Evolutionary conservation across 2,797 vertebrate species (phyloP).

Genomic region (Pelobates cultripes): DNA sequence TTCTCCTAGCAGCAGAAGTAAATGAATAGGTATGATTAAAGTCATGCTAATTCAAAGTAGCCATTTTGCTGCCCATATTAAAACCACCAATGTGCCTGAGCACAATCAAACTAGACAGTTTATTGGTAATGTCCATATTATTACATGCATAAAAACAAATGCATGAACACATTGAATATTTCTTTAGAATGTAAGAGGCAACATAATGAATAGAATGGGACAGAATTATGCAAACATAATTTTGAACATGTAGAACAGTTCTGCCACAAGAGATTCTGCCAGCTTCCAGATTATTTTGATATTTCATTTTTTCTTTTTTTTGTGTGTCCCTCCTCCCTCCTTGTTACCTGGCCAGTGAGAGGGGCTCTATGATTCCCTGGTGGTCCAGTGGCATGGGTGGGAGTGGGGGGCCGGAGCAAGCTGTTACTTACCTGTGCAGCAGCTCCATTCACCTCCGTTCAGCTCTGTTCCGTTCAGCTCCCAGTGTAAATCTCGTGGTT

Average conservation of each 20-base stretch:
- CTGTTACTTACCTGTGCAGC: too few species aligned
- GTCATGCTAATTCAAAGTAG: conserved; percentile 57
- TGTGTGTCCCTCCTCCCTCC: too few species aligned
- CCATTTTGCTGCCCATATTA: conserved; percentile 65
- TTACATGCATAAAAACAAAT: conserved; percentile 78
- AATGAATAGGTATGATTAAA: conserved; percentile 66
- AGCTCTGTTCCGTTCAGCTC: too few species aligned
- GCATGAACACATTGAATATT: conserved; percentile 69
- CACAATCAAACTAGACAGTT: conserved; percentile 73
- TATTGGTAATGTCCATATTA: conserved; percentile 76
- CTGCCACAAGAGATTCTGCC: neutral
- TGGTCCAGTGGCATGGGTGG: too few species aligned
- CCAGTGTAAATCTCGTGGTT: too few species aligned
- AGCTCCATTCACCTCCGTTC: too few species aligned
- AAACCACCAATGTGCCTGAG: conserved; percentile 69
- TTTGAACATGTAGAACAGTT: conserved; percentile 3
- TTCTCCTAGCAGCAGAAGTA: conserved; percentile 7
- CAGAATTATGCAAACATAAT: neutral
- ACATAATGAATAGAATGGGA: neutral
- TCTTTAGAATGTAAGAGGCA: conserved; percentile 64
- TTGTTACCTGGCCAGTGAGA: too few species aligned
- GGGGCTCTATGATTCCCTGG: too few species aligned
- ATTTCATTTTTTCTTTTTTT: too few species aligned
- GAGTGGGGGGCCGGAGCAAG: too few species aligned
- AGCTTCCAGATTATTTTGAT: too few species aligned